phyloP scores from a whole-genome alignment of 2,888 invertebrate species.

The Andrena hattorfiana region DNA sequence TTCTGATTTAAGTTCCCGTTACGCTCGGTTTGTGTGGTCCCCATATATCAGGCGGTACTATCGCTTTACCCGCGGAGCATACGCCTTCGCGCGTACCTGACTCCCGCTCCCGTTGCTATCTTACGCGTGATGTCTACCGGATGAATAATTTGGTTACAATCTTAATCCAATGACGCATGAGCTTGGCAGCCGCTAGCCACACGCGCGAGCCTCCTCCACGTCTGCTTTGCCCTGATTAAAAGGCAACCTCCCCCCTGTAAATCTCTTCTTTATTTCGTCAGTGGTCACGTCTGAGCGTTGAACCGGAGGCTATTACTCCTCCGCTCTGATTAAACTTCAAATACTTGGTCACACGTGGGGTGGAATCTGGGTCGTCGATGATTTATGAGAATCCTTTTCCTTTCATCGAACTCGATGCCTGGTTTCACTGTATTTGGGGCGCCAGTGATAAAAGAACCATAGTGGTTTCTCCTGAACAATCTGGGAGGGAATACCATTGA shows the following conservation, averaged over 20 bases:
- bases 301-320: conserved; percentile 8
- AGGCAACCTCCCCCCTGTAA: conserved; percentile 55
- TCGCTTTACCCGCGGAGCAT: conserved; percentile 69
- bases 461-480: background rate
- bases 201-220: conserved; percentile 9
- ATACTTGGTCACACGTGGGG: background rate
- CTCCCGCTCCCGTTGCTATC: conserved; percentile 64
- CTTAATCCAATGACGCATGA: conserved; percentile 80
- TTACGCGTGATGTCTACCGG: conserved; percentile 70
- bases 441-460: background rate
- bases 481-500: conserved; percentile 69
- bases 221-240: conserved; percentile 71
- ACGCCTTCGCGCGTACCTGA: conserved; percentile 68
- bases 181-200: conserved; percentile 31
- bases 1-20: conserved; percentile 82
- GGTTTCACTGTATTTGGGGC: too few relatives aligned
- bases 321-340: background rate
- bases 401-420: background rate
- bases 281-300: background rate
- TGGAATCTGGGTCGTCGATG: background rate
- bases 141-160: conserved; percentile 81
- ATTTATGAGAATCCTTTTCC: background rate
- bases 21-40: conserved; percentile 81
- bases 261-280: conserved; percentile 60
- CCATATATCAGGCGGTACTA: conserved; percentile 79